Evolutionary conservation across 2,797 vertebrate genomes (phyloP).

Genomic region (Peromyscus aztecus): DNA sequence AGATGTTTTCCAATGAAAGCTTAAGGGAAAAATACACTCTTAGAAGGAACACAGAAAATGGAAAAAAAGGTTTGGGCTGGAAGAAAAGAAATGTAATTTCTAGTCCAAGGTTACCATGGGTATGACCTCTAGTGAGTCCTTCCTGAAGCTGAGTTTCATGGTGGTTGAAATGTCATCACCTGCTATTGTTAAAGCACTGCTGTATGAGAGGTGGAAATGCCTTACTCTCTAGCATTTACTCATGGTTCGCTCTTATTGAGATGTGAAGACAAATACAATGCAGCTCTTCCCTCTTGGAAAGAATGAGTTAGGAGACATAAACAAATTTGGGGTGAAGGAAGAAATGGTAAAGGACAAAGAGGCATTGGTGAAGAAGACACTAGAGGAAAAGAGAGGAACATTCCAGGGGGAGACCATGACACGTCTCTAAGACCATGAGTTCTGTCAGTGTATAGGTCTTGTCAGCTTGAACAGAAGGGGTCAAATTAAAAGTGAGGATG

Average conservation of each 20-base stretch:
- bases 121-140: background rate
- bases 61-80: background rate
- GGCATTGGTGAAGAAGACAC: background rate
- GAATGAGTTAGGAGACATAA: background rate
- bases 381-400: background rate
- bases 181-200: background rate
- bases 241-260: background rate
- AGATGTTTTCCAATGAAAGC: constrained; percentile 46
- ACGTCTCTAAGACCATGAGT: background rate
- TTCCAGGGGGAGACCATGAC: background rate
- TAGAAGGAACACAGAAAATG: background rate
- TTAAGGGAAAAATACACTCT: constrained; percentile 33
- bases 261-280: background rate
- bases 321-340: background rate
- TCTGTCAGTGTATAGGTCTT: background rate
- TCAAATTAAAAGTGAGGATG: background rate
- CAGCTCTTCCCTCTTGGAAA: background rate
- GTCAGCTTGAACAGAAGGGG: background rate
- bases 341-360: background rate
- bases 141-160: background rate
- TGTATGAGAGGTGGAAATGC: background rate
- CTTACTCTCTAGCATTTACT: background rate
- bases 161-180: background rate
- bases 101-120: background rate
- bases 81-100: constrained; percentile 19